A percentile compares a stretch with the other conserved stretches of the same genome.
phyloP scores from a whole-genome alignment of 2,888 invertebrate genomes.

The Blastobasis lacticolella region DNA sequence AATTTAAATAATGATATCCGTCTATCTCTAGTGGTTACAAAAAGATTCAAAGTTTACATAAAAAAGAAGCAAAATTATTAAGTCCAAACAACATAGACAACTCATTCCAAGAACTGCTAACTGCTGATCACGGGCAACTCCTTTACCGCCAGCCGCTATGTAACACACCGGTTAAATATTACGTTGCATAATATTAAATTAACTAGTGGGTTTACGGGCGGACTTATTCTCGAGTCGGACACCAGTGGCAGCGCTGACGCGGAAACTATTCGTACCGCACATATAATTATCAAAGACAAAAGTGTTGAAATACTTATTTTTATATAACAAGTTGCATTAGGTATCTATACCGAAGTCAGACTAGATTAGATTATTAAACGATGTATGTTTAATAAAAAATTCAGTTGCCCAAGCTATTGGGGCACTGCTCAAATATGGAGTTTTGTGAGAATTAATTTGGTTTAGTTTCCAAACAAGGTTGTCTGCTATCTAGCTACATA shows the following conservation, averaged over 20 bases:
- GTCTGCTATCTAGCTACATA: too few species aligned
- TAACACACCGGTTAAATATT: slow-evolving; percentile 5
- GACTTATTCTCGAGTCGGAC: background rate
- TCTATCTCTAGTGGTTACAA: background rate
- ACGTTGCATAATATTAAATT: slow-evolving; percentile 5
- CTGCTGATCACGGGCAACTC: background rate
- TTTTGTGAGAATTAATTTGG: too few species aligned
- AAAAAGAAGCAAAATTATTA: background rate
- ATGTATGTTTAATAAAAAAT: background rate
- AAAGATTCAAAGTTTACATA: background rate
- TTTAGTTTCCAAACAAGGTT: too few species aligned
- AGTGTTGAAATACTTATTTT: too few species aligned
- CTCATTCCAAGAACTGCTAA: background rate
- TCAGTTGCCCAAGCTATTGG: background rate
- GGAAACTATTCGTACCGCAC: slow-evolving; percentile 1
- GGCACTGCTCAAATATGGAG: background rate
- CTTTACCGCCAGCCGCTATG: slow-evolving; percentile 1
- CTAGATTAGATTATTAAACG: too few species aligned
- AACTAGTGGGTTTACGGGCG: background rate
- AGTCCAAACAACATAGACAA: background rate
- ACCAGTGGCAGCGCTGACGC: background rate
- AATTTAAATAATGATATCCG: background rate
- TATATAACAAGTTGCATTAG: background rate
- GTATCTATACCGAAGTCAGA: too few species aligned
- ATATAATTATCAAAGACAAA: too few species aligned